A percentile compares a stretch with the other conserved stretches of the same genome.
These are phyloP conservation scores for Idaea aversata DNA, from an alignment of 2,888 invertebrate species.

Conservation along the genomic window DNA sequence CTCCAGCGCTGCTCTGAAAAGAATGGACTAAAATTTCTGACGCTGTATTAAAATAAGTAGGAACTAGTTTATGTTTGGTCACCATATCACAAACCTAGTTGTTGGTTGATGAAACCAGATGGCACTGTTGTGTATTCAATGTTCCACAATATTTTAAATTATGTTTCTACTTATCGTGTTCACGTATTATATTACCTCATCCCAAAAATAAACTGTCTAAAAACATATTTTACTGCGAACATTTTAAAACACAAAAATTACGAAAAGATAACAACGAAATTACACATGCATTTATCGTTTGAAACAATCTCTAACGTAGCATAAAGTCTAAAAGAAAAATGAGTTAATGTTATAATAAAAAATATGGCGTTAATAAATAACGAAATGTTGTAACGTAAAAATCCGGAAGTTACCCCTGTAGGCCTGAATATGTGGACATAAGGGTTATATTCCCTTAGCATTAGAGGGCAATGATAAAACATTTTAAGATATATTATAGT, in stretches of 20 bases:
- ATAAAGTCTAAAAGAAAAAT: background rate
- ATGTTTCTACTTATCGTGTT: background rate
- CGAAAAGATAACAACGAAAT: background rate
- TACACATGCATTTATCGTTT: background rate
- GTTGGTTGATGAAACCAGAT: too few relatives aligned
- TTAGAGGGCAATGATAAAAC: constrained; percentile 1
- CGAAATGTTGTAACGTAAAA: background rate
- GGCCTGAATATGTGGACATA: background rate
- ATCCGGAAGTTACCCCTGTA: background rate
- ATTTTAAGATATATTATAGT: background rate
- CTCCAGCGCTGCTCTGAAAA: too few relatives aligned
- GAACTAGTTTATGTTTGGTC: too few relatives aligned
- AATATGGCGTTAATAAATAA: background rate
- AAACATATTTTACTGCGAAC: background rate
- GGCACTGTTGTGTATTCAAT: too few relatives aligned
- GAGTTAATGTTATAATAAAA: constrained; percentile 1
- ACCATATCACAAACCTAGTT: too few relatives aligned
- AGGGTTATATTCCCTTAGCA: background rate
- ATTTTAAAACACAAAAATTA: background rate
- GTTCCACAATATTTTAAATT: too few relatives aligned
- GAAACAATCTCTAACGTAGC: background rate
- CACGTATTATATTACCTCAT: background rate
- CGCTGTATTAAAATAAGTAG: too few relatives aligned
- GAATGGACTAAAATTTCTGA: too few relatives aligned
- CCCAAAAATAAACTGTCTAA: background rate